These are phyloP conservation scores for Isurus oxyrinchus DNA, from an alignment of 2,113 vertebrate genomes.

Conservation along the genomic window DNA sequence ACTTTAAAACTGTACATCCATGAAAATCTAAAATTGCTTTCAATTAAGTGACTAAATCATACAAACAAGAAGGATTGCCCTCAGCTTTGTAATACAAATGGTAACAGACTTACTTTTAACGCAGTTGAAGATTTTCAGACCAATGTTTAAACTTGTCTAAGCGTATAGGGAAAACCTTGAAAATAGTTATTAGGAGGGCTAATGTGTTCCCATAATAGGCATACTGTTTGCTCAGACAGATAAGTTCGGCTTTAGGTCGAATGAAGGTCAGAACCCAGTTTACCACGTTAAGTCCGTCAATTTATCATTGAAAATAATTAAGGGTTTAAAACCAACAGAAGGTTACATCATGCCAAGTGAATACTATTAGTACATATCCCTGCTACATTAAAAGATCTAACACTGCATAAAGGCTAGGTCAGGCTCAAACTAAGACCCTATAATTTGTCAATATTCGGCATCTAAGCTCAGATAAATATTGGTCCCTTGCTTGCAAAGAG, in stretches of 20 bases:
- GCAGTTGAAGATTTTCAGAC: background rate
- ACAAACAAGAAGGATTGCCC: background rate
- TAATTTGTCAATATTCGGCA: background rate
- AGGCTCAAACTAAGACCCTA: too few relatives aligned
- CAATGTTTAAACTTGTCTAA: background rate
- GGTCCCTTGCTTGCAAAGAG: background rate
- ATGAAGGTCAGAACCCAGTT: background rate
- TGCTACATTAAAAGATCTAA: too few relatives aligned
- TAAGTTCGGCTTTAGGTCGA: background rate
- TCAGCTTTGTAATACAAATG: too few relatives aligned
- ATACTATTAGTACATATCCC: too few relatives aligned
- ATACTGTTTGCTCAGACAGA: background rate
- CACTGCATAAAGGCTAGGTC: too few relatives aligned
- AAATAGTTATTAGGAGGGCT: background rate
- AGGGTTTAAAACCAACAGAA: background rate
- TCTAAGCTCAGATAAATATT: background rate
- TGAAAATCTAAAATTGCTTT: too few relatives aligned
- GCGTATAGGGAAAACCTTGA: background rate
- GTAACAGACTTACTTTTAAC: background rate
- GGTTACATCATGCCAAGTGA: background rate
- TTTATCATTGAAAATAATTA: background rate
- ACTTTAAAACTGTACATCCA: background rate
- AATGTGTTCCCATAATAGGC: background rate
- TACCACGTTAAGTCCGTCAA: background rate
- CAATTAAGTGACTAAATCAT: too few relatives aligned